These are phyloP conservation scores for Rhinoraja longicauda DNA, from an alignment of 2,797 vertebrate species.

Conservation along the genomic window DNA sequence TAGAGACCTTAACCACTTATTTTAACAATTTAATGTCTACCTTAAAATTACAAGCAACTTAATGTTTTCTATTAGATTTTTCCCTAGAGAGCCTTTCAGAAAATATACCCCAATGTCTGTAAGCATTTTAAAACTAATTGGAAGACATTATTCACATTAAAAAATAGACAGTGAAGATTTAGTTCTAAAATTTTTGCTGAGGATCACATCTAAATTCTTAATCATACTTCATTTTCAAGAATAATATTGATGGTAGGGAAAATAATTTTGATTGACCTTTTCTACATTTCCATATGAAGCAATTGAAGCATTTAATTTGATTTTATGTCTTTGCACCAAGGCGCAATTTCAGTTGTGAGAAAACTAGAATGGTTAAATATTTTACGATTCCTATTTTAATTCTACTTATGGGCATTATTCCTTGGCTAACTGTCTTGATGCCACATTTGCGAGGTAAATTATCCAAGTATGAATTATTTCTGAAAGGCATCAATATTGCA, in stretches of 20 bases:
- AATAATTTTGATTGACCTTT: neutral
- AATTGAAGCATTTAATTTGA: neutral
- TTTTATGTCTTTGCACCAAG: neutral
- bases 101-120: neutral
- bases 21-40: neutral
- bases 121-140: neutral
- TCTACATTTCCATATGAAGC: neutral
- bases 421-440: neutral
- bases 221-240: neutral
- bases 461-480: neutral
- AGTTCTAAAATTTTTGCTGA: neutral
- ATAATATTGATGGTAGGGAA: too few relatives aligned
- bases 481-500: neutral
- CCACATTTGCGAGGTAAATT: neutral
- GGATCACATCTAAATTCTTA: neutral
- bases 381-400: neutral
- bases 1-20: neutral
- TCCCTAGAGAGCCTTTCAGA: neutral
- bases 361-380: neutral
- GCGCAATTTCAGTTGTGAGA: neutral
- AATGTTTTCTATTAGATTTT: neutral
- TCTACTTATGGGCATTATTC: neutral
- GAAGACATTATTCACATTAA: neutral
- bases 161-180: neutral
- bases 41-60: neutral